Base-by-base conservation (phyloP, 2,113 vertebrate genomes). In the Beaufortia kweichowensis region DNA sequence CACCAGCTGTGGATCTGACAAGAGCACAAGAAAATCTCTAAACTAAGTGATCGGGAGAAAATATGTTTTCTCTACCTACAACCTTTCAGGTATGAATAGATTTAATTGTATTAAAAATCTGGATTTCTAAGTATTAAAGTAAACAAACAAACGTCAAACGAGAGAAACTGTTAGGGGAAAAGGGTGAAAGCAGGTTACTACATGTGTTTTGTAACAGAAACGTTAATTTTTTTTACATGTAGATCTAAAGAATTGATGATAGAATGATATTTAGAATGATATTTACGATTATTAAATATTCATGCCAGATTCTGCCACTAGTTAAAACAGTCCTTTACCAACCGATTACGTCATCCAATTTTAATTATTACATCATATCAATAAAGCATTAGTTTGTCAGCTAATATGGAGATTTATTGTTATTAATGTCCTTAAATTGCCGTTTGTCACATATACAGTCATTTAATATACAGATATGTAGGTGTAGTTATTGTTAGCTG, bases 41-140 rank as follows among this genome's bases (percentile, higher is more conserved):
- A 74, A 9, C 71, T 39, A n/a, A 48, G 60, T 15, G 21, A 61
- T 60, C 10, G 21, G 1, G 14, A 17, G 39, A 12, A 74, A 61
- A 61, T 74, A 74, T 74, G 71, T 74, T 74, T 74, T 74, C 71
- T 74, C 26, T 74, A 12, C 57, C 71, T 29, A 46, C 71, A 62
- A 48, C 56, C 26, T 48, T 74, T 61, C 71, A 74, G 71, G 71
- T 74, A 74, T 31, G 56, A 46, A 29, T 23, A 2, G 7, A 11
- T 48, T 29, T n/a, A 14, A 28, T 29, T 46, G 39, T 48, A 7
- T n/a, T 29, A 35, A 33, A 21, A 0, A 35, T n/a, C 4, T 15
- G 1, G 10, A 3, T 23, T n/a, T 24, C 23, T 12, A 60, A 14
- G 10, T 6, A 23, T 29, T 73, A 41, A 19, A 41, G 17, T 26